Conservation (phyloP, 2,888 invertebrate genomes). For the Leucophenga montana region DNA sequence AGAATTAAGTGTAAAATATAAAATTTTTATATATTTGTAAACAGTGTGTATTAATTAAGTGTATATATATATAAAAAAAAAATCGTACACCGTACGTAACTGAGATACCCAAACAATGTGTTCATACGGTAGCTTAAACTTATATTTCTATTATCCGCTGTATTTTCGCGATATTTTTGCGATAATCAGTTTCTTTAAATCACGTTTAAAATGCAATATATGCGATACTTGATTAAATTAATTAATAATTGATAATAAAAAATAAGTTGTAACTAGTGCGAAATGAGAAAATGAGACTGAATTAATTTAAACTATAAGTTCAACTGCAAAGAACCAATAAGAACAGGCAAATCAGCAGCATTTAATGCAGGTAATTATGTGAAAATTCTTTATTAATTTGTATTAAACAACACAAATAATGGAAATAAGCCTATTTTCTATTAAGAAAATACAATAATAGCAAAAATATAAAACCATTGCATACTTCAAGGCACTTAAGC, state of each 20-base stretch:
- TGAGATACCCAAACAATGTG: constrained; percentile 59
- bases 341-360: too few relatives aligned
- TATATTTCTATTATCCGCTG: constrained; percentile 60
- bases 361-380: too few relatives aligned
- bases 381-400: too few relatives aligned
- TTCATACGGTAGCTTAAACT: constrained; percentile 63
- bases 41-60: background rate
- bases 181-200: constrained; percentile 71
- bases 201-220: constrained; percentile 68
- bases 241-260: constrained; percentile 34
- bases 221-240: constrained; percentile 54
- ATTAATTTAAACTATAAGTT: background rate
- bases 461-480: too few relatives aligned
- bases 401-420: too few relatives aligned
- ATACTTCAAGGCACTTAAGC: too few relatives aligned
- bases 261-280: constrained; percentile 17
- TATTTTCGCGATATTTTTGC: constrained; percentile 71
- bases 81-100: too few relatives aligned
- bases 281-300: constrained; percentile 23
- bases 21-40: too few relatives aligned
- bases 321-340: too few relatives aligned
- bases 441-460: too few relatives aligned
- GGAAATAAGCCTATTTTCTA: too few relatives aligned
- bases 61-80: too few relatives aligned
- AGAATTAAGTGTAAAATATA: constrained; percentile 6